phyloP scores from a whole-genome alignment of 2,888 invertebrate genomes.

The Timandra comae region DNA sequence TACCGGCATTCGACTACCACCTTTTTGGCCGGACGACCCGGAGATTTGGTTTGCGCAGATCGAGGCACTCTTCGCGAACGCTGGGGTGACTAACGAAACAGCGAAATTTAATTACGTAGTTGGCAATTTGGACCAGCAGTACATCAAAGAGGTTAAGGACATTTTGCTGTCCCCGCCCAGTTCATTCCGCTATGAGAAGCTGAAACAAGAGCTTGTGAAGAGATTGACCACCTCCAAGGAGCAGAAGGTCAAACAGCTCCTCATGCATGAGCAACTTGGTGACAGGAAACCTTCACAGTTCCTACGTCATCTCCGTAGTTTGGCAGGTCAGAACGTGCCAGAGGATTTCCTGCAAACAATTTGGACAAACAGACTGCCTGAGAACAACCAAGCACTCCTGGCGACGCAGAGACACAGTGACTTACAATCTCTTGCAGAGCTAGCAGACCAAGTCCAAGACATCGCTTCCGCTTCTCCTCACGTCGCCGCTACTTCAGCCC shows the following conservation, averaged over 20 bases:
- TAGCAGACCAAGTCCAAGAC: neutral
- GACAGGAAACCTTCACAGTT: slow-evolving; percentile 12
- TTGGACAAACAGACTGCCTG: slow-evolving; percentile 3
- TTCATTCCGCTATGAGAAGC: slow-evolving; percentile 1
- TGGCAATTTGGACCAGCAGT: neutral
- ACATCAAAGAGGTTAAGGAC: slow-evolving; percentile 4
- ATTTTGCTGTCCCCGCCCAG: neutral
- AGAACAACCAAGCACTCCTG: slow-evolving; percentile 3
- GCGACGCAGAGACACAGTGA: slow-evolving; percentile 2
- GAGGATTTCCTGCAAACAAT: slow-evolving; percentile 2
- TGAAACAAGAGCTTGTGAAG: slow-evolving; percentile 5
- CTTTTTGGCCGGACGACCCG: slow-evolving; percentile 2
- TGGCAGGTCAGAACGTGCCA: slow-evolving; percentile 2
- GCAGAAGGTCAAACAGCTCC: slow-evolving; percentile 5
- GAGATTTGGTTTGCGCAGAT: slow-evolving; percentile 4
- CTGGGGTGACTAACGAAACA: neutral
- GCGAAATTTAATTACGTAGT: slow-evolving; percentile 1
- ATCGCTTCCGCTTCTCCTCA: neutral
- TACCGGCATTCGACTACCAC: too few relatives aligned
- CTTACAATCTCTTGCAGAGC: slow-evolving; percentile 2
- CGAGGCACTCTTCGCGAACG: slow-evolving; percentile 1
- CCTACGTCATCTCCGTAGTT: slow-evolving; percentile 7
- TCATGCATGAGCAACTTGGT: slow-evolving; percentile 10
- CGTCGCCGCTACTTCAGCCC: neutral
- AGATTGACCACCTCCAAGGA: slow-evolving; percentile 1